These are phyloP conservation scores for Augochlorella aurata DNA, from an alignment of 2,888 invertebrate species.

Conservation along the genomic window DNA sequence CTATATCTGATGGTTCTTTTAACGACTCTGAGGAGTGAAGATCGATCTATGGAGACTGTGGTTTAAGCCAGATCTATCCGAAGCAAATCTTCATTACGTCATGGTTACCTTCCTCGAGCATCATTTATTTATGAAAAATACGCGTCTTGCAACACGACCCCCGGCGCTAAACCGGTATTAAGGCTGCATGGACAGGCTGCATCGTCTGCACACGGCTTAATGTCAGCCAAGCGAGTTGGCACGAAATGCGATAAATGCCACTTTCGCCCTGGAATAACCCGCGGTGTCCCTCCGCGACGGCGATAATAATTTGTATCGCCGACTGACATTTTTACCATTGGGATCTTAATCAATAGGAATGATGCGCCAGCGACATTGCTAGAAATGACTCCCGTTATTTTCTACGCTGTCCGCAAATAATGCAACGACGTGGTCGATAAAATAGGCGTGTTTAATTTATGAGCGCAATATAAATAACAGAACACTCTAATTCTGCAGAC, in stretches of 20 bases:
- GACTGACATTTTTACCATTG: conserved; percentile 2
- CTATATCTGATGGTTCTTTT: too few relatives aligned
- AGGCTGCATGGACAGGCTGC: conserved; percentile 47
- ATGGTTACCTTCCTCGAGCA: conserved; percentile 28
- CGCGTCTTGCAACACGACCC: conserved; percentile 32
- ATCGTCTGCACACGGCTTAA: conserved; percentile 58
- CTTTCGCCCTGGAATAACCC: conserved; percentile 59
- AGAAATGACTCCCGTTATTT: background rate
- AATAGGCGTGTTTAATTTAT: background rate
- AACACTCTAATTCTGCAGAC: background rate
- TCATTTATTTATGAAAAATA: conserved; percentile 52
- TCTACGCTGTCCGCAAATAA: background rate
- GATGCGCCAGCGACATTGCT: background rate
- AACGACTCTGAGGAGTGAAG: too few relatives aligned
- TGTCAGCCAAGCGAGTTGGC: conserved; percentile 59
- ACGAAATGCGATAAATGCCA: conserved; percentile 63
- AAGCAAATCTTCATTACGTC: conserved; percentile 24
- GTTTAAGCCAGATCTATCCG: background rate
- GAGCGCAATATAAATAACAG: conserved; percentile 2
- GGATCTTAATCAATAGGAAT: background rate
- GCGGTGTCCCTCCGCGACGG: conserved; percentile 20
- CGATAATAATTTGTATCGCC: conserved; percentile 41
- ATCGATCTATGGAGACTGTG: background rate
- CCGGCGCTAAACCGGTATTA: conserved; percentile 57
- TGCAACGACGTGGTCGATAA: background rate